Percentiles rank a stretch among this genome's conserved stretches.
These are phyloP conservation scores for Charadrius vociferus DNA, from an alignment of 2,113 vertebrate genomes.

Conservation along the genomic window DNA sequence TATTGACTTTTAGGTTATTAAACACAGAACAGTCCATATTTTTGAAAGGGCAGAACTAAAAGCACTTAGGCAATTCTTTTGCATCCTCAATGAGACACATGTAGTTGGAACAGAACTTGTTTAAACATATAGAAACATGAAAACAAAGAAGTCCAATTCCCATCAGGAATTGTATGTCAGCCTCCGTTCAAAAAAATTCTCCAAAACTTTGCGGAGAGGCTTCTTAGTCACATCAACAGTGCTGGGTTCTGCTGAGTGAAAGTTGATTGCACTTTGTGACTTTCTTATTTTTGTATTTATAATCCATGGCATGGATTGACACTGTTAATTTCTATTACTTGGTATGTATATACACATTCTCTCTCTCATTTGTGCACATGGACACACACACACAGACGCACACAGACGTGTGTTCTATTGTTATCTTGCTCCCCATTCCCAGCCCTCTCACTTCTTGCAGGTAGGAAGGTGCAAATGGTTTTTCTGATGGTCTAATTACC, in stretches of 20 bases:
- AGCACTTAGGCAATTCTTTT: background rate
- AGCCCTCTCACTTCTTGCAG: background rate
- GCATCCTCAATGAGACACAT: background rate
- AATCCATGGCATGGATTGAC: background rate
- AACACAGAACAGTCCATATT: background rate
- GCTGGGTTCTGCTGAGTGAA: background rate
- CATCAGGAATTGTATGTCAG: background rate
- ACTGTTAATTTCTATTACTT: background rate
- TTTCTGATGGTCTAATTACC: background rate
- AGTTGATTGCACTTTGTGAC: background rate
- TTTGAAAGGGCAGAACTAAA: background rate
- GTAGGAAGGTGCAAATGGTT: background rate
- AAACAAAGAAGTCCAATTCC: background rate
- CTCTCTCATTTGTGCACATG: background rate
- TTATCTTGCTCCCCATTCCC: background rate
- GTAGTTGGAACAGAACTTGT: background rate
- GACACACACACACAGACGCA: rapidly evolving
- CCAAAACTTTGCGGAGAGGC: background rate
- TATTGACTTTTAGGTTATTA: background rate
- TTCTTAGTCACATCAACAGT: background rate
- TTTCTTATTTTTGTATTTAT: background rate
- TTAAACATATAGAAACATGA: background rate
- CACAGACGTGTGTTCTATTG: rapidly evolving
- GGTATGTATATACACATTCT: background rate
- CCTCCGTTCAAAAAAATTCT: background rate